Evolutionary conservation across 35 echinoderm and acorn worm species (phyloP).

Genomic region (Heliocidaris erythrogramma): DNA sequence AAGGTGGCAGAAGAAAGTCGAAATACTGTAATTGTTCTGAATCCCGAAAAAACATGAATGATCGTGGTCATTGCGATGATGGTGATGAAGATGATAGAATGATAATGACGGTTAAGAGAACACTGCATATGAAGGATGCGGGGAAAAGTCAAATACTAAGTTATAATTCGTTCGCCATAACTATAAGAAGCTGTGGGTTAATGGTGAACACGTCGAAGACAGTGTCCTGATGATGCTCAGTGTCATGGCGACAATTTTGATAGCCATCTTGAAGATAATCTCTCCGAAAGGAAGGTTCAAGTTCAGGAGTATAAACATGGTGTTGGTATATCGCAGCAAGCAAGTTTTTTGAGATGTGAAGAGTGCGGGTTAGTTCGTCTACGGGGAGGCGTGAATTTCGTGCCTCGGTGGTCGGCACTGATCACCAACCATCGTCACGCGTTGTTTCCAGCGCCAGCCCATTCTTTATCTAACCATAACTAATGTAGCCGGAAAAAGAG

Average conservation of each 20-base stretch:
- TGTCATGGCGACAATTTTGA: neutral
- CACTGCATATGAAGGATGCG: too few species aligned
- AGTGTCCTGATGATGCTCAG: neutral
- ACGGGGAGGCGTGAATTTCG: slow-evolving; percentile 28
- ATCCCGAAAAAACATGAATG: too few species aligned
- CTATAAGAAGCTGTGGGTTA: neutral
- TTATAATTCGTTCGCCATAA: too few species aligned
- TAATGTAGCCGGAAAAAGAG: neutral
- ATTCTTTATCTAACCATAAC: slow-evolving; percentile 45
- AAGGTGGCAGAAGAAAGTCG: too few species aligned
- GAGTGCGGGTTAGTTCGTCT: neutral
- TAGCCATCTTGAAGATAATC: neutral
- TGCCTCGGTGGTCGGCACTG: slow-evolving; percentile 15
- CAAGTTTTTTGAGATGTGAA: slow-evolving; percentile 36
- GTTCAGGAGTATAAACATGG: neutral
- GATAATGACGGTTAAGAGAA: too few species aligned
- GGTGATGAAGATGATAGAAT: too few species aligned
- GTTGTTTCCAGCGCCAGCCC: slow-evolving; percentile 37
- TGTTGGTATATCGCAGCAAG: neutral
- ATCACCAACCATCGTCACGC: slow-evolving; percentile 28
- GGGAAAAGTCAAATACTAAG: too few species aligned
- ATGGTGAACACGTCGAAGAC: neutral
- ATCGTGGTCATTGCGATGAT: too few species aligned
- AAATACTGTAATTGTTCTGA: too few species aligned
- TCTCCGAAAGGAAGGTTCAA: neutral